Conservation (phyloP, 2,888 invertebrate genomes). For the Pammene fasciana region DNA sequence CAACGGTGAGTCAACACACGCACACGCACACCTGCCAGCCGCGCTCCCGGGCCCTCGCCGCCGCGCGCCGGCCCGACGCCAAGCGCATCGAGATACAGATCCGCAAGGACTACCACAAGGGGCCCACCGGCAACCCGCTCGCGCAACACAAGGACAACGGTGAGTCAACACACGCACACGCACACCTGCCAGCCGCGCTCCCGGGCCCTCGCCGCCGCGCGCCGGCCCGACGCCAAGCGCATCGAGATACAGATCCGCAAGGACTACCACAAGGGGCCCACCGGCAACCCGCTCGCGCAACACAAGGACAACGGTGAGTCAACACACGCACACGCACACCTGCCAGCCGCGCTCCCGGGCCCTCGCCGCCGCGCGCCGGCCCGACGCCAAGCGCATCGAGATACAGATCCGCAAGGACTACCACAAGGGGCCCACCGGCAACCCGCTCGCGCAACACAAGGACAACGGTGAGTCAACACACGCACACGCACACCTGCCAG, state of each 20-base stretch:
- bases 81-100: constrained; percentile 76
- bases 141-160: constrained; percentile 37
- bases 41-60: constrained; percentile 65
- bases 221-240: constrained; percentile 59
- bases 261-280: constrained; percentile 69
- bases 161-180: constrained; percentile 80
- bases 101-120: constrained; percentile 75
- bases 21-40: constrained; percentile 87
- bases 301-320: constrained; percentile 39
- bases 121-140: constrained; percentile 48
- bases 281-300: constrained; percentile 45
- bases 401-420: constrained; percentile 78
- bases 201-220: constrained; percentile 58
- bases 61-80: constrained; percentile 55
- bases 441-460: constrained; percentile 43
- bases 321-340: constrained; percentile 86
- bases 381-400: constrained; percentile 67
- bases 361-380: constrained; percentile 54
- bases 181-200: constrained; percentile 85
- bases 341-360: constrained; percentile 82
- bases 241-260: constrained; percentile 78
- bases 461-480: constrained; percentile 32
- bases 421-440: constrained; percentile 60
- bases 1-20: constrained; percentile 53
- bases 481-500: constrained; percentile 87